Conservation (phyloP, 2,113 vertebrate genomes). For the Entelurus aequoreus region DNA sequence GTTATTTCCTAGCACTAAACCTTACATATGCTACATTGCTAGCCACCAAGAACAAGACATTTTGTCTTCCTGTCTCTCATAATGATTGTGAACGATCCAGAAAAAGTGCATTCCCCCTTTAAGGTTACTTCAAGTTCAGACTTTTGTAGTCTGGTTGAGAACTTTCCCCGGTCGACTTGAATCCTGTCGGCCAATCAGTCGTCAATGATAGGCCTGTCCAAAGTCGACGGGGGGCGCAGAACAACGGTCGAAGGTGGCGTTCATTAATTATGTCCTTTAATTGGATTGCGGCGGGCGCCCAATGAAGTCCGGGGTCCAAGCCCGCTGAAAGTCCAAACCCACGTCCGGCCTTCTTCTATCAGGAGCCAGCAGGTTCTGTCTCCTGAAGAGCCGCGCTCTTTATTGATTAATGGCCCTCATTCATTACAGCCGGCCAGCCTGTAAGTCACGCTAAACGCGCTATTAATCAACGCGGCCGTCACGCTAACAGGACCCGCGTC, state of each 20-base stretch:
- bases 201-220: too few species aligned
- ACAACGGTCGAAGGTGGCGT: conserved; percentile 77
- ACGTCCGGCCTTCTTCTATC: conserved; percentile 93
- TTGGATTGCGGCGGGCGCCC: conserved; percentile 91
- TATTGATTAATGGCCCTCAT: conserved; percentile 99
- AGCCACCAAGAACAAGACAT: too few species aligned
- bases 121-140: too few species aligned
- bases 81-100: too few species aligned
- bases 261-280: conserved; percentile 99
- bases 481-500: conserved; percentile 88
- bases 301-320: conserved; percentile 90
- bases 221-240: conserved; percentile 66
- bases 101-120: too few species aligned
- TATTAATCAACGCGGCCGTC: conserved; percentile 99
- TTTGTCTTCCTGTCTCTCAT: too few species aligned
- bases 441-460: conserved; percentile 97
- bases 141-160: too few species aligned
- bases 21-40: too few species aligned
- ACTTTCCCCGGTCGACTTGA: too few species aligned
- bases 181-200: too few species aligned
- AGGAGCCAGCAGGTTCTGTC: conserved; percentile 97
- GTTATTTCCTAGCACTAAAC: too few species aligned
- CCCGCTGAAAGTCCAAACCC: conserved; percentile 78
- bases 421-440: conserved; percentile 95
- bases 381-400: conserved; percentile 93